Conservation (phyloP, 2,888 invertebrate species). For the Lamellibrachia columna region DNA sequence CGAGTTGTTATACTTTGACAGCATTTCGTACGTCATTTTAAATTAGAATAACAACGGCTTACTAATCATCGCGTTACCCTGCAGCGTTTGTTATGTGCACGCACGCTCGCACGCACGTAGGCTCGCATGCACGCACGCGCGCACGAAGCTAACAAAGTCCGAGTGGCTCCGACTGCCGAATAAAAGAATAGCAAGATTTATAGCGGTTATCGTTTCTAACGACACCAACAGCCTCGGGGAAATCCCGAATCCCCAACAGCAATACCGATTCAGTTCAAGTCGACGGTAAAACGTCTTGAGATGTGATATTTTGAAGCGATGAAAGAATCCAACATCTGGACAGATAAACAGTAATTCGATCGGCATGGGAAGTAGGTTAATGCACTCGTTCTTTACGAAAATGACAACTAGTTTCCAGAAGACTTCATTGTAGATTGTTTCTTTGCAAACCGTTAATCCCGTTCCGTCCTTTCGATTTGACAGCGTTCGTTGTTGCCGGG, state of each 20-base stretch:
- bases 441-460: neutral
- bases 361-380: neutral
- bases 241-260: neutral
- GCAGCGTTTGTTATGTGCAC: neutral
- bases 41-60: no score
- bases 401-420: neutral
- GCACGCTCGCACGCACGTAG: neutral
- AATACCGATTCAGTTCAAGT: constrained; percentile 10
- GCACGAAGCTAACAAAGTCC: neutral
- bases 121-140: neutral
- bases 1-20: no score
- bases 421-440: neutral
- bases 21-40: no score
- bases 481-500: neutral
- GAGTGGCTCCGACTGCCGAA: neutral
- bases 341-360: neutral
- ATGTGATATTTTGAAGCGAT: neutral
- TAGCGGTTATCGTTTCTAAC: neutral
- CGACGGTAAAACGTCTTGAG: constrained; percentile 4
- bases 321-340: neutral
- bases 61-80: no score
- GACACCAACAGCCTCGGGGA: constrained; percentile 6
- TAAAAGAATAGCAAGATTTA: neutral
- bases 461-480: neutral
- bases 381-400: neutral